phyloP scores from a whole-genome alignment of 1,140 invertebrate species.

The Formica selysi region DNA sequence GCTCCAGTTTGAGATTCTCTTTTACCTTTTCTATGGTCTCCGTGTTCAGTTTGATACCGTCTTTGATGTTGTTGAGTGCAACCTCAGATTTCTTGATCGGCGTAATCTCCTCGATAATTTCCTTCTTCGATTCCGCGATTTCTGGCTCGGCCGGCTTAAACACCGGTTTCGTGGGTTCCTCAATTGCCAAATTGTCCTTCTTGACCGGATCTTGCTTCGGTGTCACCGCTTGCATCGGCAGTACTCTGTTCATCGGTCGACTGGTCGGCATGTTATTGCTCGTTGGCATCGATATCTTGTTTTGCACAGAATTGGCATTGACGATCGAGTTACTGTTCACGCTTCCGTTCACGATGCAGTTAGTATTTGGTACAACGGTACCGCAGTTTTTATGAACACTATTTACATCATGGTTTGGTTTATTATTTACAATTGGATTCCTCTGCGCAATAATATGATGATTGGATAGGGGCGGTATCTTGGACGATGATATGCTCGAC shows the following conservation, averaged over 20 bases:
- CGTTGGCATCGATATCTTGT: conserved; percentile 82
- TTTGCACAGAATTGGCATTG: conserved; percentile 73
- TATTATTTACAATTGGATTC: conserved; percentile 75
- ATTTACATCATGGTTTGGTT: conserved; percentile 77
- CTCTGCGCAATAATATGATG: conserved; percentile 80
- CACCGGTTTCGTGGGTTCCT: conserved; percentile 80
- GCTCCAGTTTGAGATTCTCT: conserved; percentile 76
- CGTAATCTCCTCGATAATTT: conserved; percentile 47
- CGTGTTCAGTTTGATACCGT: conserved; percentile 63
- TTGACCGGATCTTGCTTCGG: conserved; percentile 79
- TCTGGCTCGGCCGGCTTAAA: conserved; percentile 77
- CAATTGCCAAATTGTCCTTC: conserved; percentile 79
- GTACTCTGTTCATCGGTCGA: conserved; percentile 91
- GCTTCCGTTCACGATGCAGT: conserved; percentile 31
- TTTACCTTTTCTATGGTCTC: conserved; percentile 73
- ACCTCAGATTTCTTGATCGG: conserved; percentile 50
- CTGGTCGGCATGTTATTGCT: conserved; percentile 77
- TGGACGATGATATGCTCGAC: conserved; percentile 82
- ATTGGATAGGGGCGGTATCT: conserved; percentile 80
- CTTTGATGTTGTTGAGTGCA: conserved; percentile 36
- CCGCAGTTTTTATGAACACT: conserved; percentile 77
- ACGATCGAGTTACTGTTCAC: conserved; percentile 66
- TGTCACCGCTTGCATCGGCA: conserved; percentile 89
- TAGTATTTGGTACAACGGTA: conserved; percentile 63
- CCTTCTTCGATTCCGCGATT: conserved; percentile 68